phyloP scores from a whole-genome alignment of 2,797 vertebrate species.

The Eulemur coronatus region DNA sequence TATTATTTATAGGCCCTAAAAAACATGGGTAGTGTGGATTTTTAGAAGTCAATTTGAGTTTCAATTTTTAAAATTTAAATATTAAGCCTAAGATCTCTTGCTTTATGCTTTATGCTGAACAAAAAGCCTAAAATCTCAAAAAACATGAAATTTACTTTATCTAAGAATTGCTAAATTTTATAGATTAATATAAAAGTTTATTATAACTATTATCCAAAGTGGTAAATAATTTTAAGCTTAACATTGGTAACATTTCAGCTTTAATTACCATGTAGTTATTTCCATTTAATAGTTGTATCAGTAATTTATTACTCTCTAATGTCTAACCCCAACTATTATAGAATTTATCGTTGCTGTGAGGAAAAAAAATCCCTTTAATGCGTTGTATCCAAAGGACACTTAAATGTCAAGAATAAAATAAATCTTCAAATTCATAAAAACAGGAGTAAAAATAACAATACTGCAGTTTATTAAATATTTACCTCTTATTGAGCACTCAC shows the following conservation, averaged over 20 bases:
- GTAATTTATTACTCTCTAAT: neutral
- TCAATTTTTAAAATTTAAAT: neutral
- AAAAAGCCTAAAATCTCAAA: neutral
- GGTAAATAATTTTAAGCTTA: slow-evolving; percentile 30
- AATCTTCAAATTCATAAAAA: neutral
- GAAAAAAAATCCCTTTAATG: neutral
- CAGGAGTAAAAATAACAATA: neutral
- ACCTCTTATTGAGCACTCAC: neutral
- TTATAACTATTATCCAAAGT: neutral
- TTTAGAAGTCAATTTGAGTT: neutral
- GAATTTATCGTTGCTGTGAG: neutral
- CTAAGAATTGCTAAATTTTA: neutral
- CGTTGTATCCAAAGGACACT: neutral
- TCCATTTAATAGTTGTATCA: neutral
- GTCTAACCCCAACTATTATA: neutral
- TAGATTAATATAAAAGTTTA: neutral
- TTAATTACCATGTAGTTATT: neutral
- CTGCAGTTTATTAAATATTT: neutral
- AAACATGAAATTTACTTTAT: neutral
- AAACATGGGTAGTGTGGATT: neutral
- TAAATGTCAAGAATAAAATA: neutral
- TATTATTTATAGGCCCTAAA: neutral
- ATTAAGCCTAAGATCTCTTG: neutral
- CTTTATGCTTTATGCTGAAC: no score
- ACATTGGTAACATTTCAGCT: neutral